Base-by-base conservation (phyloP, 2,888 invertebrate genomes). In the Parnassius smintheus region DNA sequence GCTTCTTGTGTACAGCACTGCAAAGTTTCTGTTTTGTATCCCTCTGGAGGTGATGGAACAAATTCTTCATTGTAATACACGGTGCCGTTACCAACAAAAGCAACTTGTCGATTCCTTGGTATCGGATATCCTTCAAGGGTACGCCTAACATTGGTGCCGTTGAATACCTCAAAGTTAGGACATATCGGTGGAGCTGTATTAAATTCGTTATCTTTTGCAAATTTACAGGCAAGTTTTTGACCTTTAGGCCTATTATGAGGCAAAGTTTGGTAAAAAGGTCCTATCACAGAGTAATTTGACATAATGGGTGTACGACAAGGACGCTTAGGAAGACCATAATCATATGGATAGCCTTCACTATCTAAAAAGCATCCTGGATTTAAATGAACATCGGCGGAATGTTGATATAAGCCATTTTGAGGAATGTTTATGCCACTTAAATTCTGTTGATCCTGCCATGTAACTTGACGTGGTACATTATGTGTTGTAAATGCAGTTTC, bases 41-140 rank as follows among this genome's bases (percentile, higher is more conserved):
- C 94, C 65, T 94, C 95, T 0, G 95, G 95, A 1, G 94, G 95
- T 51, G 95, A 95, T 45, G 94, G 95, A 68, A 94, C 92, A 70
- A 94, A 94, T 78, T 92, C 93, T 56, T 93, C 93, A 70, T 92
- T 87, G 73, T 87, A 89, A 77, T 89, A 90, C 68, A 89, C 86
- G 4, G 89, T 87, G 8, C 89, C 90, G 62, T 90, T 91, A 11
- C 90, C 91, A 1, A 89, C 87, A 66, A 88, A 87, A 12, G 92
- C 91, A 60, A 93, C 91, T 70, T 89, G 92, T 61, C 92, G 86
- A 72, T 88, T 91, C 50, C 88, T 83, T 63, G 93, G 92, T 59
- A 94, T 93, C 0, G 96, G 96, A 81, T 96, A 96, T 9, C 96
- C 96, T 71, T 96, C 96, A 61, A 95, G 94, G 4, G 96, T 96